Conservation (phyloP, 2,113 vertebrate genomes). For the Macquaria australasica region DNA sequence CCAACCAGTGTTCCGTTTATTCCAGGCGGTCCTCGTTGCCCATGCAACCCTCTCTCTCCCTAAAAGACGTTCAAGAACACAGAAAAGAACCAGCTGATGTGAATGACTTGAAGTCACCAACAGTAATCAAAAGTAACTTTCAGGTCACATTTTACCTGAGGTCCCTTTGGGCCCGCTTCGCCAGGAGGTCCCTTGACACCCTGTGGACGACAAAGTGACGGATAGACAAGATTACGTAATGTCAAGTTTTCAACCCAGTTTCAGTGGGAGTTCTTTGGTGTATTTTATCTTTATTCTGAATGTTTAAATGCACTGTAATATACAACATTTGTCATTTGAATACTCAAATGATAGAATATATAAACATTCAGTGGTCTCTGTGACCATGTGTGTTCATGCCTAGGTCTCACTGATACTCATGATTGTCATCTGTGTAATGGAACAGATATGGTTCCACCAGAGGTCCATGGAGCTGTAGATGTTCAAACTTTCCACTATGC, state of each 20-base stretch:
- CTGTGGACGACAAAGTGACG: conserved; percentile 37
- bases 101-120: not conserved
- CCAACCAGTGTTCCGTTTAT: conserved; percentile 53
- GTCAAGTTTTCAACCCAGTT: not conserved
- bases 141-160: conserved; percentile 52
- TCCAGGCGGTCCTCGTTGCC: conserved; percentile 65
- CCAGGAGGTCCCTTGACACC: conserved; percentile 62
- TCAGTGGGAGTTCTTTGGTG: not conserved
- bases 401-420: not conserved
- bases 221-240: not conserved
- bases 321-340: not conserved
- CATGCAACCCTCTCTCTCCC: conserved; percentile 65
- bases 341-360: not conserved
- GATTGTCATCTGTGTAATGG: not conserved
- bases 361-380: not conserved
- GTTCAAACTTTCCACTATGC: not conserved
- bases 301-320: not conserved
- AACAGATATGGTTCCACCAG: not conserved
- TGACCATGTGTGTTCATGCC: not conserved
- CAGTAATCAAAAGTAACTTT: not conserved
- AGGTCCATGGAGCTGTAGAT: not conserved
- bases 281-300: not conserved
- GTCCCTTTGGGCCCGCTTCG: conserved; percentile 48
- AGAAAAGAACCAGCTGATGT: not conserved
- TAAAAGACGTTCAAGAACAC: conserved; percentile 26